A percentile compares a stretch with the other conserved stretches of the same genome.
Evolutionary conservation across 2,113 vertebrate species (phyloP).

Genomic region (Rattus rattus): DNA sequence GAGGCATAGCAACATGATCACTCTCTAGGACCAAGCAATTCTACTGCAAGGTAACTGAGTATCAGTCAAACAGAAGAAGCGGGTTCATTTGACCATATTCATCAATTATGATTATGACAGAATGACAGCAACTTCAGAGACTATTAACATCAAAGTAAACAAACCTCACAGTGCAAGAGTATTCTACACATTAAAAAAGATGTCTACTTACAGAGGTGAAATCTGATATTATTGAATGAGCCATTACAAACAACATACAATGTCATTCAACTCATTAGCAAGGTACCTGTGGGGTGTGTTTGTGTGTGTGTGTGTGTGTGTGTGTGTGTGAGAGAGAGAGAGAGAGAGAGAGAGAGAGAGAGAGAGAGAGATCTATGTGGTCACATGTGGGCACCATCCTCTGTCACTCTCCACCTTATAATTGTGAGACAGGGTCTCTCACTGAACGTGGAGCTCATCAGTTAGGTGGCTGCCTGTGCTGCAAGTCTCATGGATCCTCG

Average conservation of each 20-base stretch:
- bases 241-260: background rate
- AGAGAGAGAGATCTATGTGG: background rate
- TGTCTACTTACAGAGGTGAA: background rate
- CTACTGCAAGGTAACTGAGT: background rate
- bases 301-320: background rate
- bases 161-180: background rate
- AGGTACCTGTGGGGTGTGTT: background rate
- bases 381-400: background rate
- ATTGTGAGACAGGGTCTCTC: background rate
- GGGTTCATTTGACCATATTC: background rate
- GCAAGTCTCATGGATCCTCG: background rate
- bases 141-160: background rate
- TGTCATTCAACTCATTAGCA: background rate
- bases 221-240: background rate
- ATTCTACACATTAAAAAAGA: background rate
- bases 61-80: background rate
- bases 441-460: background rate
- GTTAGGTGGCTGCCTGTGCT: background rate
- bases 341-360: too few relatives aligned
- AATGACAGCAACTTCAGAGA: background rate
- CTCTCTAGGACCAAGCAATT: background rate
- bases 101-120: background rate
- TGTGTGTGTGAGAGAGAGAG: background rate
- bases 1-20: background rate
- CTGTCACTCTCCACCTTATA: background rate